Base-by-base conservation (phyloP, 2,797 vertebrate species). In the Acrocephalus scirpaceus region DNA sequence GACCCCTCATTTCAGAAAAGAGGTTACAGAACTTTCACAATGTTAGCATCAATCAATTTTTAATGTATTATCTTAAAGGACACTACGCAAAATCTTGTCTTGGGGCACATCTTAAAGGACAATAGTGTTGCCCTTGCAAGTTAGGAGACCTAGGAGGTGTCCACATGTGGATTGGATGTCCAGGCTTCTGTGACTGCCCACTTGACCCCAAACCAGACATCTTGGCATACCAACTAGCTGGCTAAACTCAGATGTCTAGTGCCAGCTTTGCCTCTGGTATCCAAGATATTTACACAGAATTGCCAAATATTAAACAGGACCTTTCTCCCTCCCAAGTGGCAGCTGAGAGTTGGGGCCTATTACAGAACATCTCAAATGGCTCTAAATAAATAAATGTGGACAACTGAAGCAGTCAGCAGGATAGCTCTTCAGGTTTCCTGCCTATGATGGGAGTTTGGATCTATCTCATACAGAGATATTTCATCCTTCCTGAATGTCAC, bases 281-380 rank as follows among this genome's bases (percentile, higher is more conserved):
- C 65, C 48, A 88, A 90, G 78, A 79, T 17, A 75, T 73, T 79
- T 87, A 70, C 8, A 21, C 25, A 67, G 87, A 90, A 90, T 38
- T 93, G 75, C 78, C 78, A 91, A 88, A 83, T 74, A 92, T 72
- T 88, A 83, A 92, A 88, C 48, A 57, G 8, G 61, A 95, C 69
- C 65, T 77, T 91, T 77, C 50, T 90, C 65, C 75, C 76, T 90
- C 69, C 2, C 2, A 88, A 80, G 82, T 38, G 50, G 45, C 56
- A 79, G 40, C 50, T 79, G 81, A 56, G 86, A 78, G 22, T 7
- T 40, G 8, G 10, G 36, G 40, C 29, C 38, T 76, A 36, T 65
- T 50, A 58, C 23, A 67, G 51, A 65, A 54, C 40, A 77, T 60
- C 30, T 79, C 42, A 83, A 66, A 79, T 22, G 34, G 34, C 45